Conservation (phyloP, 1,140 invertebrate species). For the Microvelia longipes region DNA sequence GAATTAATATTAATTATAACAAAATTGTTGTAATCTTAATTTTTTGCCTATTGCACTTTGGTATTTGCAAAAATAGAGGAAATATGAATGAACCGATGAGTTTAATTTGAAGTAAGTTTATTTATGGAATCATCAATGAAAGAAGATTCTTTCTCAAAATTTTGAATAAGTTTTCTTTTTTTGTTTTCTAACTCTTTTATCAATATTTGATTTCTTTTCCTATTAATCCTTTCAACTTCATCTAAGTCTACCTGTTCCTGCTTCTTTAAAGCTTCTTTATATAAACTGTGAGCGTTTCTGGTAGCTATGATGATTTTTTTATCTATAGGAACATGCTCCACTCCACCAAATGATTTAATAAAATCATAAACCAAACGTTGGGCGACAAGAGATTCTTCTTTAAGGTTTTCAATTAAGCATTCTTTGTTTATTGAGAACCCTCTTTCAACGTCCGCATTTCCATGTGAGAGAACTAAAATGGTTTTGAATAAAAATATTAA, state of each 20-base stretch:
- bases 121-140: not conserved
- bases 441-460: slow-evolving; percentile 19
- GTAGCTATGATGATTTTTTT: not conserved
- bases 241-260: not conserved
- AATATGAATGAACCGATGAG: too few relatives aligned
- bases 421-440: slow-evolving; percentile 21
- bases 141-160: not conserved
- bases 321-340: not conserved
- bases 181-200: not conserved
- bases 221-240: not conserved
- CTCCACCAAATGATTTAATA: not conserved
- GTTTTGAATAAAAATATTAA: not conserved
- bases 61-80: too few relatives aligned
- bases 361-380: not conserved
- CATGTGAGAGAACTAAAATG: slow-evolving; percentile 14
- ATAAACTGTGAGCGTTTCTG: not conserved
- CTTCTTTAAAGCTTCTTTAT: not conserved
- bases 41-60: too few relatives aligned
- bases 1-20: too few relatives aligned
- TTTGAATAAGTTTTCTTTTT: not conserved
- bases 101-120: not conserved
- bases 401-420: slow-evolving; percentile 19
- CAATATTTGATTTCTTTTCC: not conserved
- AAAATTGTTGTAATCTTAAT: too few relatives aligned
- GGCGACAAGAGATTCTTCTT: slow-evolving; percentile 16